phyloP scores from a whole-genome alignment of 2,797 vertebrate species.

The Rhinella marina region DNA sequence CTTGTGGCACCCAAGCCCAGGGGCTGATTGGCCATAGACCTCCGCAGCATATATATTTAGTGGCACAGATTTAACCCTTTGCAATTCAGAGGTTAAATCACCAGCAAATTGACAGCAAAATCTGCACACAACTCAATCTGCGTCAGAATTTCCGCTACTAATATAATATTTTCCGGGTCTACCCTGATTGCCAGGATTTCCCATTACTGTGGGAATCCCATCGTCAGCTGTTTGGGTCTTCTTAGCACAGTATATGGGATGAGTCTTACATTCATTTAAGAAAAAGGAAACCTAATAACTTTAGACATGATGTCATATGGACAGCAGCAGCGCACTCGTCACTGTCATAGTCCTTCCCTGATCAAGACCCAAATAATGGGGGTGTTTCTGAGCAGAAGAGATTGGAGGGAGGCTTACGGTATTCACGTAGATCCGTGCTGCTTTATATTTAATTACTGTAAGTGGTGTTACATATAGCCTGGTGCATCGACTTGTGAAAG shows the following conservation, averaged over 20 bases:
- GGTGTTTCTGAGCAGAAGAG: not conserved
- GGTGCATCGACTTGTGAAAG: slow-evolving; percentile 3
- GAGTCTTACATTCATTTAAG: not conserved
- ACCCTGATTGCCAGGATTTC: not conserved
- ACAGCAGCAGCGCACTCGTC: not conserved
- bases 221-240: not conserved
- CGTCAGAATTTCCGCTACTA: no score
- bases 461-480: not conserved
- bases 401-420: not conserved
- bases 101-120: no score
- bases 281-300: not conserved
- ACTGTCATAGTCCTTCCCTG: not conserved
- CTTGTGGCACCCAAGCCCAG: no score
- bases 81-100: no score
- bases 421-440: not conserved
- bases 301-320: not conserved
- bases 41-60: no score
- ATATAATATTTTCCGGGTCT: not conserved
- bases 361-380: not conserved
- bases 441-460: not conserved
- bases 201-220: not conserved
- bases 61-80: no score
- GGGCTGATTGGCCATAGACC: no score
- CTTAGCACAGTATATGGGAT: not conserved
- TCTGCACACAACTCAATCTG: no score